Percentiles rank a stretch among this genome's conserved stretches.
Evolutionary conservation across 2,113 vertebrate genomes (phyloP).

Genomic region (Toxotes chatareus): DNA sequence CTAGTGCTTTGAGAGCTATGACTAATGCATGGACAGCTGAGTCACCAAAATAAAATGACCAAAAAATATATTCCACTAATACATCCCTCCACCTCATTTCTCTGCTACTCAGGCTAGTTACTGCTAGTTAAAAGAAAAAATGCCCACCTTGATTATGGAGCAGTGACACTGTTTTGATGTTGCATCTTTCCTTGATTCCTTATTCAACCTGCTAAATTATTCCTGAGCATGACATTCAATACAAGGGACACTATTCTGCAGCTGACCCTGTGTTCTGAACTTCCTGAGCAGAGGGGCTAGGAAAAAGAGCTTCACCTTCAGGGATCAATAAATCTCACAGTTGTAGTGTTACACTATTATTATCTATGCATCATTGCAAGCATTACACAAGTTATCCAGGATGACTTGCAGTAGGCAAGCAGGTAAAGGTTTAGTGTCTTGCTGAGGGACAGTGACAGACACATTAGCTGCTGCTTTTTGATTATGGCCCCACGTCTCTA

Average conservation of each 20-base stretch:
- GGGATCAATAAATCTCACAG: conserved; percentile 29
- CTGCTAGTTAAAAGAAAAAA: neutral
- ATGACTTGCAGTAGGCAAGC: neutral
- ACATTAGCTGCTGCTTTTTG: neutral
- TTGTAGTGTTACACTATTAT: neutral
- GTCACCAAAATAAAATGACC: conserved; percentile 32
- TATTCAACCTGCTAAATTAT: neutral
- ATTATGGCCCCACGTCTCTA: neutral
- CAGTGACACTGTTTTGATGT: neutral
- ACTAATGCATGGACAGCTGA: conserved; percentile 39
- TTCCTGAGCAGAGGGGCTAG: neutral
- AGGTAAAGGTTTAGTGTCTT: neutral
- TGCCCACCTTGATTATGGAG: neutral
- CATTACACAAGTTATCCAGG: neutral
- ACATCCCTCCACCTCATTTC: neutral
- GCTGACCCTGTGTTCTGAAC: neutral
- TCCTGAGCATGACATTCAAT: neutral
- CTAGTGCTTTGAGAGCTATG: conserved; percentile 13
- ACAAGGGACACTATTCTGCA: neutral
- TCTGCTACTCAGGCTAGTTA: neutral
- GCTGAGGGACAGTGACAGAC: conserved; percentile 12
- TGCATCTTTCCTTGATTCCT: neutral
- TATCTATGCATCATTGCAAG: conserved; percentile 23
- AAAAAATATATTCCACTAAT: neutral
- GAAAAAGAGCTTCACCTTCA: conserved; percentile 24